Conservation (phyloP, 2,888 invertebrate species). For the Aporophyla nigra region DNA sequence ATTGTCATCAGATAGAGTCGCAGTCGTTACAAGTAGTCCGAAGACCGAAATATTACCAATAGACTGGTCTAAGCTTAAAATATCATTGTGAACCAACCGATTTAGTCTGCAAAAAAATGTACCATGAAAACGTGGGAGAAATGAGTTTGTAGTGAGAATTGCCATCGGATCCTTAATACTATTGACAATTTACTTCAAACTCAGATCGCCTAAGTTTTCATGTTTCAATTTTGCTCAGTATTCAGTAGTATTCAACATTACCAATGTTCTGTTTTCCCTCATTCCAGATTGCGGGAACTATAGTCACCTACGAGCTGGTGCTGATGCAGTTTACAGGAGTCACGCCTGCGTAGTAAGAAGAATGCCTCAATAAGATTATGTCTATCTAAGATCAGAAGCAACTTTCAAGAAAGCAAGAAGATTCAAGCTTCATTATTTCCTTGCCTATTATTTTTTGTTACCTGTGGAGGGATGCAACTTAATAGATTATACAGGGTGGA, state of each 20-base stretch:
- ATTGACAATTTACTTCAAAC: background rate
- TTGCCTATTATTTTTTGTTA: background rate
- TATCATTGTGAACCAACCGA: background rate
- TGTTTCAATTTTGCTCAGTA: background rate
- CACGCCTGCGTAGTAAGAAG: constrained; percentile 52
- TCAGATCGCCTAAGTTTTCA: background rate
- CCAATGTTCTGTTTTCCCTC: background rate
- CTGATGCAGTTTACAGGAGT: constrained; percentile 85
- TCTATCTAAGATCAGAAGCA: background rate
- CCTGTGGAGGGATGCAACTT: background rate
- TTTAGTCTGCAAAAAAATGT: background rate
- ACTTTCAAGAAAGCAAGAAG: background rate
- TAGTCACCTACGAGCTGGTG: constrained; percentile 82
- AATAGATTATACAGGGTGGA: background rate
- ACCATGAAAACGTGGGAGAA: background rate
- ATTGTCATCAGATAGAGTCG: background rate
- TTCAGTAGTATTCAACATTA: background rate
- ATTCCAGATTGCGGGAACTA: constrained; percentile 69
- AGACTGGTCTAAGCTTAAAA: too few relatives aligned
- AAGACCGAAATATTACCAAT: background rate
- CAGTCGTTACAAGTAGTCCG: background rate
- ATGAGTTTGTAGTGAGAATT: background rate
- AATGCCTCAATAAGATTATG: background rate
- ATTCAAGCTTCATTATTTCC: background rate
- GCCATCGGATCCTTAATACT: background rate